These are phyloP conservation scores for Pterocles burchelli DNA, from an alignment of 2,113 vertebrate genomes.

Conservation along the genomic window DNA sequence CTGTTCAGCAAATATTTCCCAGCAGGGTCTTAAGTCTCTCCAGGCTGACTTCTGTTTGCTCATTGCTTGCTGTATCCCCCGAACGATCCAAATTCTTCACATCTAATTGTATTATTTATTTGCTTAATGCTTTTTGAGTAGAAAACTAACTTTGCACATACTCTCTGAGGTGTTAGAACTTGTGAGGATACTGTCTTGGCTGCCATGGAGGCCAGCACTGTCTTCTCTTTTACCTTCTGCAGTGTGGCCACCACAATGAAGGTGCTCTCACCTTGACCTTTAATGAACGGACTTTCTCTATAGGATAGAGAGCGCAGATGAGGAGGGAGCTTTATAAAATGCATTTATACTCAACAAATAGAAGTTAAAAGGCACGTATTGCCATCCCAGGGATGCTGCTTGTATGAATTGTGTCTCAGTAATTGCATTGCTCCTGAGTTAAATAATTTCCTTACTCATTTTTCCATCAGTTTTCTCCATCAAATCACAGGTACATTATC, in stretches of 20 bases:
- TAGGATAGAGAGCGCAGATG: neutral
- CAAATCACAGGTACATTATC: neutral
- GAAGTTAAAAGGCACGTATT: neutral
- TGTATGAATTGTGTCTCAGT: neutral
- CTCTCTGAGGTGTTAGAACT: neutral
- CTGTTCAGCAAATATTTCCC: neutral
- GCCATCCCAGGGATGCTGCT: neutral
- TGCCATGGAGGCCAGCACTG: fast-evolving
- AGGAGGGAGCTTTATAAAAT: neutral
- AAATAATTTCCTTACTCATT: neutral
- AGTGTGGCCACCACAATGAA: neutral
- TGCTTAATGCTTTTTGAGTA: neutral
- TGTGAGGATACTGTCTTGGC: neutral
- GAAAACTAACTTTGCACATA: neutral
- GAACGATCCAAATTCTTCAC: neutral
- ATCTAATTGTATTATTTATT: neutral
- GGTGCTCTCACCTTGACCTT: neutral
- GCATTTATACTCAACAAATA: neutral
- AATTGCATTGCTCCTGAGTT: neutral
- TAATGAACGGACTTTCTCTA: neutral
- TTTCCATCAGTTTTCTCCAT: constrained; percentile 1
- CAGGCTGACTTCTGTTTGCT: neutral
- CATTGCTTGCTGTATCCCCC: neutral
- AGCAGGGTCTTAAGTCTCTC: neutral
- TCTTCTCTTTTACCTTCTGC: neutral